These are phyloP conservation scores for Puma concolor DNA, from an alignment of 2,113 vertebrate genomes.

Conservation along the genomic window DNA sequence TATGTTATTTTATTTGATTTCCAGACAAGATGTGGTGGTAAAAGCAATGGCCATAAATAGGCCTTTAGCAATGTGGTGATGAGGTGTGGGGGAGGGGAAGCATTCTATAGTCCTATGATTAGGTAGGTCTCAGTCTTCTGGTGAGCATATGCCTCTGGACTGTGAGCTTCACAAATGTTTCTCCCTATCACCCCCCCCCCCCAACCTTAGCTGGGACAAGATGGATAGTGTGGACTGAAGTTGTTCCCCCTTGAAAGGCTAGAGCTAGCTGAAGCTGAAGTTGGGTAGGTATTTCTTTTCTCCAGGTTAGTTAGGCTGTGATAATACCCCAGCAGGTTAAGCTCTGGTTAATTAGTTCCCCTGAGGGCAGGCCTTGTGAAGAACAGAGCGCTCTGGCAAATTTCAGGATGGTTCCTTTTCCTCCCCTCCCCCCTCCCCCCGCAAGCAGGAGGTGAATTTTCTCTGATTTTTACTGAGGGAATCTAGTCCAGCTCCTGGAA, in stretches of 20 bases:
- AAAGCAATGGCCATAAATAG: neutral
- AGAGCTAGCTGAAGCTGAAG: neutral
- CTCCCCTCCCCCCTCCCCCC: too few relatives aligned
- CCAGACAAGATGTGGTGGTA: neutral
- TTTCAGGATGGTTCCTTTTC: neutral
- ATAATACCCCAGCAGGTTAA: neutral
- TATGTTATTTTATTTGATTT: neutral
- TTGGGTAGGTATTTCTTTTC: neutral
- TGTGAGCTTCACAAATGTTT: neutral
- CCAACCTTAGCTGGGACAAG: neutral
- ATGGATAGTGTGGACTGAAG: neutral
- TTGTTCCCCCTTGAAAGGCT: neutral
- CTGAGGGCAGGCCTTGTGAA: neutral
- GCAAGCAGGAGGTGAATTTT: neutral
- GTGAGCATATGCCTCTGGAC: neutral
- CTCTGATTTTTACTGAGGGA: neutral
- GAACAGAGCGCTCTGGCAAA: neutral
- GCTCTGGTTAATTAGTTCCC: neutral
- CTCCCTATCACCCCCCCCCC: neutral
- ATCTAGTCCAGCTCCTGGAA: neutral
- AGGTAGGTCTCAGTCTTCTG: neutral
- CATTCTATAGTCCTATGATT: neutral
- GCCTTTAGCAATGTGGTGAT: neutral
- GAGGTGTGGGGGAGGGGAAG: neutral
- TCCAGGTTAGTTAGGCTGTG: neutral